Evolutionary conservation across 2,888 invertebrate genomes (phyloP), one percentile per base, ranked within the genome.

Genomic region (Mimachlamys varia): DNA sequence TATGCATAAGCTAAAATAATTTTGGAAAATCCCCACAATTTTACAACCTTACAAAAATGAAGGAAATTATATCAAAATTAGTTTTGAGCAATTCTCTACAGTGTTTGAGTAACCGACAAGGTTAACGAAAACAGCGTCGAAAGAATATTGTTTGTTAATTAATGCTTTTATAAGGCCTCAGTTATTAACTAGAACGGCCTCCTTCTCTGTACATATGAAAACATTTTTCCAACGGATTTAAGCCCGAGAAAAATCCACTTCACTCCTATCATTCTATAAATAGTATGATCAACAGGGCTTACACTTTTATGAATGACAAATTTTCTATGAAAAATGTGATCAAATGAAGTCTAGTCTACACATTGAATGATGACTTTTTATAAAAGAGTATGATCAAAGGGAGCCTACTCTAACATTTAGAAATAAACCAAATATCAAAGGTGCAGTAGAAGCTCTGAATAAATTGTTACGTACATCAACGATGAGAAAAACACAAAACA

Each of bases 391-490:
- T 7, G 33, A 27, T 33, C 76, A 76, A 76, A 76, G 76, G 76
- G 76, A 76, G 15, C 27, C 76, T 76, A 76, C 76, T 76, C 76
- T 76, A 76, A 76, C 33, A 76, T 27, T 76, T 33, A 76, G 76
- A 76, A 76, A 76, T 33, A 76, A 76, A 76, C 33, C 5, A 76
- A 33, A 33, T 33, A 3, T 33, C 15, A 3, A 33, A 22, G 76
- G 33, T 76, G 10, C 10, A 33, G 27, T 15, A 13, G 33, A 27
- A 76, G 4, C 17, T 53, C 44, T 44, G 44, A 3, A 44, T 44
- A 44, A 3, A 44, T 44, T 7, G 22, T n/a, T 22, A 62, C 62
- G n/a, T 22, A 62, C n/a, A 22, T 22, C 22, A 19, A n/a, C 62
- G 5, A n/a, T 62, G 22, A 62, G 7, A 22, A n/a, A 62, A 62